Evolutionary conservation across 2,113 vertebrate genomes (phyloP).

Genomic region (Taurulus bubalis): DNA sequence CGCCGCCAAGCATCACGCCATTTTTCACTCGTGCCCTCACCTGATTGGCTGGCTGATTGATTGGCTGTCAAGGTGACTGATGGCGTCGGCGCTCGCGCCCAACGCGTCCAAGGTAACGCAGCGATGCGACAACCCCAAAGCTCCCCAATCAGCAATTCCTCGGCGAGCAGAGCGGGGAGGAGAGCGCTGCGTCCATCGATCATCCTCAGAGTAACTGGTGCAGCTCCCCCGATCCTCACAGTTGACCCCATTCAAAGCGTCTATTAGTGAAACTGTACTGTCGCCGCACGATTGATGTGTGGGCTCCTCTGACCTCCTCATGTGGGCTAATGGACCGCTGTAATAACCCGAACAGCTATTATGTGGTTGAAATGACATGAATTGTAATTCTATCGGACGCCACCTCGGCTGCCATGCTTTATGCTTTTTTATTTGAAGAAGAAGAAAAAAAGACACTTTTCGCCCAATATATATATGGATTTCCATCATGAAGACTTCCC

Average conservation of each 20-base stretch:
- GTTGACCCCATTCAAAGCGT: slow-evolving; percentile 56
- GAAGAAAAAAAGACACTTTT: not conserved
- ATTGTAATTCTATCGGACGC: not conserved
- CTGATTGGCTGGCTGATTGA: slow-evolving; percentile 67
- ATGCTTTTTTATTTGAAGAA: not conserved
- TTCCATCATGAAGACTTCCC: not conserved
- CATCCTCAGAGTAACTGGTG: slow-evolving; percentile 45
- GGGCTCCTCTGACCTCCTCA: slow-evolving; percentile 29
- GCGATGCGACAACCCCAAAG: slow-evolving; percentile 44
- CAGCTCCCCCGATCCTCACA: slow-evolving; percentile 45
- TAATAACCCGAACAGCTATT: not conserved
- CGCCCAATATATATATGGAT: not conserved
- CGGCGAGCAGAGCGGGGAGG: slow-evolving; percentile 21
- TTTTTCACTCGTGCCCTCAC: slow-evolving; percentile 36
- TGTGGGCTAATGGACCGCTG: slow-evolving; percentile 21
- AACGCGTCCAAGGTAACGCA: slow-evolving; percentile 51
- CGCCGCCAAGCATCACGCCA: slow-evolving; percentile 7
- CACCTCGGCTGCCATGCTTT: not conserved
- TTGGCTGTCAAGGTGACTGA: slow-evolving; percentile 67
- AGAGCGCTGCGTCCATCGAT: slow-evolving; percentile 57
- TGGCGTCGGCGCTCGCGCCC: slow-evolving; percentile 39
- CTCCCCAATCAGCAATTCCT: slow-evolving; percentile 67
- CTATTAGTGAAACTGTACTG: slow-evolving; percentile 34
- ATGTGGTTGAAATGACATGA: not conserved
- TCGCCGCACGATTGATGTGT: slow-evolving; percentile 14